phyloP scores from a whole-genome alignment of 2,113 vertebrate species.

The Pithys albifrons region DNA sequence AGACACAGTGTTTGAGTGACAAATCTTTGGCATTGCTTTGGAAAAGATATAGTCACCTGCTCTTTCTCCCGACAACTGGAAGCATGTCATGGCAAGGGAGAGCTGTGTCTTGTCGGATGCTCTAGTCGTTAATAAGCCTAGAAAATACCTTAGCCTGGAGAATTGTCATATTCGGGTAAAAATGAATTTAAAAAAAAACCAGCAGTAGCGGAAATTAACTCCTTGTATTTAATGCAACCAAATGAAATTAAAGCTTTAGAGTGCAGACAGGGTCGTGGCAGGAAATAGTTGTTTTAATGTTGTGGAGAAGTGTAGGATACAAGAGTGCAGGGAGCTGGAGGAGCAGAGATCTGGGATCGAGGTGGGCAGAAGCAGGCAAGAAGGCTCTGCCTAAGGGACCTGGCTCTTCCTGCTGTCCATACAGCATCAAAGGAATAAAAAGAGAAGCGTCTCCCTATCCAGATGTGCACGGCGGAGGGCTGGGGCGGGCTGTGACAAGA shows the following conservation, averaged over 20 bases:
- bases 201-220: background rate
- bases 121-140: background rate
- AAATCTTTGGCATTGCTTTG: background rate
- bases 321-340: background rate
- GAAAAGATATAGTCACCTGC: background rate
- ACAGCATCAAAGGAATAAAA: background rate
- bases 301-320: background rate
- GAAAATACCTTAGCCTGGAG: background rate
- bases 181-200: accelerated
- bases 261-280: background rate
- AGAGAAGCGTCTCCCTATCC: background rate
- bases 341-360: accelerated
- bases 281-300: background rate
- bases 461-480: background rate
- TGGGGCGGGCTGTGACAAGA: background rate
- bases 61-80: background rate
- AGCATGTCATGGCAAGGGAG: background rate
- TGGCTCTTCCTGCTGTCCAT: accelerated
- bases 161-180: background rate
- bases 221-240: background rate
- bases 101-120: background rate
- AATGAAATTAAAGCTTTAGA: background rate
- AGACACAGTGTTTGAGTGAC: background rate
- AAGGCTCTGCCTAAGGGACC: background rate
- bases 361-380: background rate